Conservation (phyloP, 2,113 vertebrate genomes). For the Pluvianellus socialis region DNA sequence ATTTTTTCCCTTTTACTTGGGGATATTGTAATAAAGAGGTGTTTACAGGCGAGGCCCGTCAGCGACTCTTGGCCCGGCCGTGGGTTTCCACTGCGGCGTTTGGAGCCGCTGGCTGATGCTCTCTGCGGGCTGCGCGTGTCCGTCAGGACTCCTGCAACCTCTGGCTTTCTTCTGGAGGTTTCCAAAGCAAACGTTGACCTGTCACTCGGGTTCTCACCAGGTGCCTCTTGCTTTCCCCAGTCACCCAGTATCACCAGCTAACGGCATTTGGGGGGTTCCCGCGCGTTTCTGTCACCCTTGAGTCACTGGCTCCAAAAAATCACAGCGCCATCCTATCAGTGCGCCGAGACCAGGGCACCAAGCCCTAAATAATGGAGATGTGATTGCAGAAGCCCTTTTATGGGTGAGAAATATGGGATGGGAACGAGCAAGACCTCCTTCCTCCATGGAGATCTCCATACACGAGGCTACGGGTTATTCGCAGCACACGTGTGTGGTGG, state of each 20-base stretch:
- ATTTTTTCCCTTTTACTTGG: not conserved
- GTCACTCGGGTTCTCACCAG: accelerated
- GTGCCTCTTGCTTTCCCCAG: not conserved
- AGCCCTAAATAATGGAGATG: not conserved
- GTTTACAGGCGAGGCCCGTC: not conserved
- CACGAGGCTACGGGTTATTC: not conserved
- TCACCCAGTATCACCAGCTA: not conserved
- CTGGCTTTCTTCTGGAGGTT: not conserved
- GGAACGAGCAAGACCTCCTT: not conserved
- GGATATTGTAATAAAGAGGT: not conserved
- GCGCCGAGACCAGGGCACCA: not conserved
- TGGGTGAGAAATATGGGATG: not conserved
- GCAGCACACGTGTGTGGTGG: accelerated
- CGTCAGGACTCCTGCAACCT: accelerated
- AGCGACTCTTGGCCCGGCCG: accelerated
- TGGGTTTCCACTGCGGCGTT: not conserved
- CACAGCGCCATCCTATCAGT: not conserved
- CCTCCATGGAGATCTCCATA: not conserved
- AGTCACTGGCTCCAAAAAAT: not conserved
- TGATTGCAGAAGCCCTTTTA: not conserved
- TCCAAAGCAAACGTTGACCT: not conserved
- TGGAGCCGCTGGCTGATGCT: not conserved
- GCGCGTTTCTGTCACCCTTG: too few species aligned
- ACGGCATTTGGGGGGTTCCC: accelerated
- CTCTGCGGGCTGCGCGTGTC: not conserved